Percentiles rank a stretch among this genome's conserved stretches.
Conservation (phyloP, 2,888 invertebrate genomes). For the Chironomus tentans region DNA sequence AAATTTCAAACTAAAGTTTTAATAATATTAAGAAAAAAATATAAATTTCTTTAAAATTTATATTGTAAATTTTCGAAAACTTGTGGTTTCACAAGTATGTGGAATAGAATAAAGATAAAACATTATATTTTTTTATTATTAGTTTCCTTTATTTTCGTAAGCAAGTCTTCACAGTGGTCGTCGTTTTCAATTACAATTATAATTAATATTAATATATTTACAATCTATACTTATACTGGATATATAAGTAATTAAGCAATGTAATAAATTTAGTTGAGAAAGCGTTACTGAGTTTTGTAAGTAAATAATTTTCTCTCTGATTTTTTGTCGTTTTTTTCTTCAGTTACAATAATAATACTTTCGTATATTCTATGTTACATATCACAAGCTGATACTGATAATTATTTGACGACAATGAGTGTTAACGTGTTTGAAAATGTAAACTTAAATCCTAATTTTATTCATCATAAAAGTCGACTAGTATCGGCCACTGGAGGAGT, state of each 20-base stretch:
- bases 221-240: not conserved
- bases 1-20: too few relatives aligned
- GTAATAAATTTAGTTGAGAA: not conserved
- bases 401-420: not conserved
- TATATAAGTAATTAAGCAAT: not conserved
- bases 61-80: too few relatives aligned
- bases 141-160: not conserved
- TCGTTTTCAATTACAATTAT: not conserved
- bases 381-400: not conserved
- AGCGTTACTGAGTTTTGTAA: not conserved
- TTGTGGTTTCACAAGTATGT: too few relatives aligned
- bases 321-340: too few relatives aligned
- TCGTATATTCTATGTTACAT: not conserved
- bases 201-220: not conserved
- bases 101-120: not conserved
- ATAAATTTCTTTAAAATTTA: too few relatives aligned
- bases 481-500: constrained; percentile 22
- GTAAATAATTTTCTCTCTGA: too few relatives aligned
- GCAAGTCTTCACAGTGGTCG: not conserved
- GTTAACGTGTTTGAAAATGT: not conserved
- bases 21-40: too few relatives aligned
- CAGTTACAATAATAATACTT: too few relatives aligned
- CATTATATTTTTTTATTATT: not conserved
- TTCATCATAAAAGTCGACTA: constrained; percentile 5
- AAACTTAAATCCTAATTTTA: not conserved